Evolutionary conservation across 2,888 invertebrate species (phyloP).

Genomic region (Tiliacea citrago): DNA sequence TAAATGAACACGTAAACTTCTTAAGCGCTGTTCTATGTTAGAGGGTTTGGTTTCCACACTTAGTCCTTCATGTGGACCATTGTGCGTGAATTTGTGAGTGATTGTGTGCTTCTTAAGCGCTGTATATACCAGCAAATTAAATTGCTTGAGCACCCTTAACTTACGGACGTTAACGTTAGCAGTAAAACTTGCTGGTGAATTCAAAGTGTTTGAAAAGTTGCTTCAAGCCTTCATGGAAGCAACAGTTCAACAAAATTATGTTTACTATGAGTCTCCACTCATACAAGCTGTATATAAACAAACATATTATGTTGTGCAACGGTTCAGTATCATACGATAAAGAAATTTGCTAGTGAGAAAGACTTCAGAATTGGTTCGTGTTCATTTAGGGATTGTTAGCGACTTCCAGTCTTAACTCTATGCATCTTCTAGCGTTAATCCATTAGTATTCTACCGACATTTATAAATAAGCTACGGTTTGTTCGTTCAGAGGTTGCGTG

Average conservation of each 20-base stretch:
- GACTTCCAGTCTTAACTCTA: conserved; percentile 31
- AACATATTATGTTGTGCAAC: neutral
- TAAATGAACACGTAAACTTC: conserved; percentile 19
- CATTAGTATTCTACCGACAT: conserved; percentile 32
- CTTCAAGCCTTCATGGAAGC: neutral
- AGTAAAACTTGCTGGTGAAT: neutral
- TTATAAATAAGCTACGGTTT: conserved; percentile 21
- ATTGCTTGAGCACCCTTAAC: neutral
- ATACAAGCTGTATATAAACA: too few species aligned
- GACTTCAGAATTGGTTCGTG: neutral
- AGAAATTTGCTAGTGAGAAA: neutral
- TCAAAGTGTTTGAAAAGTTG: neutral
- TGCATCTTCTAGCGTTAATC: conserved; percentile 29
- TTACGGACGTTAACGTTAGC: neutral
- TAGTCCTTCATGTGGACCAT: too few species aligned
- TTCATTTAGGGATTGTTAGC: conserved; percentile 40
- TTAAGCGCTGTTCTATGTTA: too few species aligned
- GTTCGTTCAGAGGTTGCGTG: conserved; percentile 37
- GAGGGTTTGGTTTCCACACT: too few species aligned
- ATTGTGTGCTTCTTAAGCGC: neutral
- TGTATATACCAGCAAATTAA: neutral
- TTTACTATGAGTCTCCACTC: neutral
- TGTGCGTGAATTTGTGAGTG: too few species aligned
- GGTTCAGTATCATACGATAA: neutral
- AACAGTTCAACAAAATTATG: neutral